Evolutionary conservation across 1,140 invertebrate genomes (phyloP).

Genomic region (Charaxes varanes): DNA sequence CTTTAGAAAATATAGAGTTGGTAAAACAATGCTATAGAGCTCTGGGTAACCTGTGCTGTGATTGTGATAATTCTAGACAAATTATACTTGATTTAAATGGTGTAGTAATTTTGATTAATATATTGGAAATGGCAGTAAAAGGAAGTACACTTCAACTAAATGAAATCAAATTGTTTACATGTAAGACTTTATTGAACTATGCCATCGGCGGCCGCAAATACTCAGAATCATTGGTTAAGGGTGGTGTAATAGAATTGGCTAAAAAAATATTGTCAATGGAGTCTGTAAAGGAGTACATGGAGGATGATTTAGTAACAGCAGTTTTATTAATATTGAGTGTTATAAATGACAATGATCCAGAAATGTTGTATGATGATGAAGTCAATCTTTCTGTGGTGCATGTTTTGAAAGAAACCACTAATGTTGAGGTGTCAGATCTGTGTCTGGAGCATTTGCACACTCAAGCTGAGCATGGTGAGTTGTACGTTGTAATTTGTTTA

Average conservation of each 20-base stretch:
- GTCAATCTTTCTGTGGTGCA: constrained; percentile 76
- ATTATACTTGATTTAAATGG: constrained; percentile 78
- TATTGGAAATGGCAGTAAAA: constrained; percentile 50
- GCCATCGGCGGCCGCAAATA: constrained; percentile 83
- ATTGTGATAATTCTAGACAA: constrained; percentile 83
- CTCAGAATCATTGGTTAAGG: constrained; percentile 79
- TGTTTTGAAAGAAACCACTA: constrained; percentile 76
- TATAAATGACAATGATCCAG: constrained; percentile 80
- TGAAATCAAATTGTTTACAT: constrained; percentile 57
- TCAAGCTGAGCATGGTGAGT: constrained; percentile 83
- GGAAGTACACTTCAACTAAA: constrained; percentile 25
- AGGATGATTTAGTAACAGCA: constrained; percentile 74
- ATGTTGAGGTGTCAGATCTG: constrained; percentile 81
- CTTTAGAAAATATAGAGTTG: constrained; percentile 70
- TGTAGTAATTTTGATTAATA: constrained; percentile 69
- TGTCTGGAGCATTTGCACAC: constrained; percentile 84
- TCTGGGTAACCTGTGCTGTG: constrained; percentile 91
- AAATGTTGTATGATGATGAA: constrained; percentile 73
- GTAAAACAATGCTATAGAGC: constrained; percentile 85
- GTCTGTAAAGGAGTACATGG: constrained; percentile 43
- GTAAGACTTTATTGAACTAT: constrained; percentile 85
- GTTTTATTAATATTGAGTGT: constrained; percentile 83
- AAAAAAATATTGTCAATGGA: constrained; percentile 63
- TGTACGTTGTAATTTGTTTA: too few species aligned
- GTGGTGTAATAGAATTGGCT: constrained; percentile 78